Base-by-base conservation (phyloP, 2,888 invertebrate species). In the Saturnia japonica region DNA sequence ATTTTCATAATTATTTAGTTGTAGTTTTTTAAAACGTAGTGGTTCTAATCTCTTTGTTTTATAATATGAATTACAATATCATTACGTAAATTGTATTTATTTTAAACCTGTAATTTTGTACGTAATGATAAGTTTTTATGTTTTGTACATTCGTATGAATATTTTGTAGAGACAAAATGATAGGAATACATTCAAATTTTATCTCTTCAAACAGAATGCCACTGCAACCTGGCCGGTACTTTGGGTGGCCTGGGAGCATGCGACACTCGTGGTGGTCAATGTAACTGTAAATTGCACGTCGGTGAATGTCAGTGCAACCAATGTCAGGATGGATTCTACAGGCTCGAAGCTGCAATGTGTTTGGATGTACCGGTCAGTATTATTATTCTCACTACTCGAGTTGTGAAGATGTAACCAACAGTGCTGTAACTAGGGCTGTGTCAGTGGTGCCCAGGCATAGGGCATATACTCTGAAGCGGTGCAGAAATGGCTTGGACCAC, bases 271-370 rank as follows among this genome's bases (percentile, higher is more conserved):
- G 95, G 94, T 8, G 99, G 99, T 0, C 98, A 99, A 85, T 99
- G 99, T 87, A 95, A 96, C 51, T 99, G 99, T 88, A 99, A 99
- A 88, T 96, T 97, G n/a, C 95, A 96, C 45, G 97, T 97, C 0
- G 95, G 95, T 11, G 96, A 97, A 0, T 95, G 97, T 57, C 95
- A 95, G 71, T 99, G 99, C 87, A 95, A 96, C 66, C 95, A 96
- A 75, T 99, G 99, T 85, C 95, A 95, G 22, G 98, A 98, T 83
- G 99, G 99, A 4, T 97, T 97, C 79, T 99, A 97, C 86, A 96
- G 97, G 80, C 95, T 99, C 60, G 95, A 96, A 96, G 96, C 51
- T 95, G 96, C 74, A 98, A 98, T 85, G 91, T 99, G 16, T 98
- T 98, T 79, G 99, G 99, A 69, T 99, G 99, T 87, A 96, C 96